These are phyloP conservation scores for Scomber colias DNA, from an alignment of 2,113 vertebrate species.

Conservation along the genomic window DNA sequence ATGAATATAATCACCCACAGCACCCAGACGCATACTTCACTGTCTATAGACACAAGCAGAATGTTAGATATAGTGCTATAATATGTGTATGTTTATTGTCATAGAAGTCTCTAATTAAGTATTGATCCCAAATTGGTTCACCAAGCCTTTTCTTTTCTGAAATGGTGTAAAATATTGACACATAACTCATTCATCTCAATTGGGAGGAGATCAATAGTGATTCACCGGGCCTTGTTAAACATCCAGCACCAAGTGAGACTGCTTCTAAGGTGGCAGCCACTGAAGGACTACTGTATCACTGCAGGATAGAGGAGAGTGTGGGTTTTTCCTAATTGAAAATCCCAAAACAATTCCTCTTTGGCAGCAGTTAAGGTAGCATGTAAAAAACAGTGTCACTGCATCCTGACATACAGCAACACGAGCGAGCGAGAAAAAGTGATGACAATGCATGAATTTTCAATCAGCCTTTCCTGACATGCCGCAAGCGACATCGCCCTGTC, in stretches of 20 bases:
- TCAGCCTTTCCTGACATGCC: too few relatives aligned
- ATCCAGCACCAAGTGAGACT: slow-evolving; percentile 34
- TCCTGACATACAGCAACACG: too few relatives aligned
- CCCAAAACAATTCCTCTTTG: not conserved
- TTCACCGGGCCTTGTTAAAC: slow-evolving; percentile 49
- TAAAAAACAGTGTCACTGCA: not conserved
- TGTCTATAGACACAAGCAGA: slow-evolving; percentile 55
- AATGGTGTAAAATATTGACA: slow-evolving; percentile 67
- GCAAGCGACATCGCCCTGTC: too few relatives aligned
- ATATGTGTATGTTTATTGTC: slow-evolving; percentile 58
- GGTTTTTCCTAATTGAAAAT: not conserved
- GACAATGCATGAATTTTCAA: too few relatives aligned
- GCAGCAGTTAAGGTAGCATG: not conserved
- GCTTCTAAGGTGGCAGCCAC: not conserved
- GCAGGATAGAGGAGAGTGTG: not conserved
- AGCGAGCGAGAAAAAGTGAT: too few relatives aligned
- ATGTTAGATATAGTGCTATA: slow-evolving; percentile 39
- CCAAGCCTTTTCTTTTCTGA: slow-evolving; percentile 30
- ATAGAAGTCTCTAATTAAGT: slow-evolving; percentile 44
- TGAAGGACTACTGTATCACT: not conserved
- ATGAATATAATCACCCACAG: slow-evolving; percentile 74
- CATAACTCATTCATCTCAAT: slow-evolving; percentile 56
- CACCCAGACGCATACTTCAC: slow-evolving; percentile 45
- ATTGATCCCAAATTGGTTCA: slow-evolving; percentile 40
- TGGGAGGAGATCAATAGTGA: slow-evolving; percentile 55